Evolutionary conservation across 2,888 invertebrate species (phyloP).

Genomic region (Orgyia antiqua): DNA sequence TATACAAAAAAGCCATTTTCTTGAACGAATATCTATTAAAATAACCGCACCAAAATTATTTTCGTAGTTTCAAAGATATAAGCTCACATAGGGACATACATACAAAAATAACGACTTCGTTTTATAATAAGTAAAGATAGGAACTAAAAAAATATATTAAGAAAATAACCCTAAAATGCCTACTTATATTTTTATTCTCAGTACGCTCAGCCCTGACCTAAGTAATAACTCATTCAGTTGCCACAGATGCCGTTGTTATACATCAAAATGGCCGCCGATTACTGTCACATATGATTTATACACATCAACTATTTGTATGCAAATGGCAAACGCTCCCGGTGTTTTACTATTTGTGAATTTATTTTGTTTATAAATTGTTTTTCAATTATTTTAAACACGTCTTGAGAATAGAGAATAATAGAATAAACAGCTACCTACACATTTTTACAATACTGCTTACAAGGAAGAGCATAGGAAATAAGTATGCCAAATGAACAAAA

Average conservation of each 20-base stretch:
- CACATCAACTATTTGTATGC: conserved; percentile 62
- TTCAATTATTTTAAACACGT: not conserved
- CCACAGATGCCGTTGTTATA: conserved; percentile 74
- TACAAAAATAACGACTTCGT: too few relatives aligned
- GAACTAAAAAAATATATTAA: not conserved
- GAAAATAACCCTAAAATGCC: conserved; percentile 2
- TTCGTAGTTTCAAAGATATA: too few relatives aligned
- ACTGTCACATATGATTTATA: conserved; percentile 69
- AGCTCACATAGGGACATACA: too few relatives aligned
- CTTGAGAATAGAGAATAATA: too few relatives aligned
- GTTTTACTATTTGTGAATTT: conserved; percentile 28
- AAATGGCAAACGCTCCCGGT: conserved; percentile 44
- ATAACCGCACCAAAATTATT: too few relatives aligned
- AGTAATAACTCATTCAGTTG: conserved; percentile 73
- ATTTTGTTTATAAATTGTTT: conserved; percentile 12
- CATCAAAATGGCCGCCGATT: conserved; percentile 73
- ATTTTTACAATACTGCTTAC: too few relatives aligned
- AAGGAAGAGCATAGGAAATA: too few relatives aligned
- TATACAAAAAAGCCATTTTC: too few relatives aligned
- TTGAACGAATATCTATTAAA: too few relatives aligned
- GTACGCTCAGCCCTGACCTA: conserved; percentile 44
- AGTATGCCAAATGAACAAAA: too few relatives aligned
- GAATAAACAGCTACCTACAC: too few relatives aligned
- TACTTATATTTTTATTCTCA: conserved; percentile 5
- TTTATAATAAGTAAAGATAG: too few relatives aligned